These are phyloP conservation scores for Ochotona princeps DNA, from an alignment of 2,113 vertebrate genomes.

Conservation along the genomic window DNA sequence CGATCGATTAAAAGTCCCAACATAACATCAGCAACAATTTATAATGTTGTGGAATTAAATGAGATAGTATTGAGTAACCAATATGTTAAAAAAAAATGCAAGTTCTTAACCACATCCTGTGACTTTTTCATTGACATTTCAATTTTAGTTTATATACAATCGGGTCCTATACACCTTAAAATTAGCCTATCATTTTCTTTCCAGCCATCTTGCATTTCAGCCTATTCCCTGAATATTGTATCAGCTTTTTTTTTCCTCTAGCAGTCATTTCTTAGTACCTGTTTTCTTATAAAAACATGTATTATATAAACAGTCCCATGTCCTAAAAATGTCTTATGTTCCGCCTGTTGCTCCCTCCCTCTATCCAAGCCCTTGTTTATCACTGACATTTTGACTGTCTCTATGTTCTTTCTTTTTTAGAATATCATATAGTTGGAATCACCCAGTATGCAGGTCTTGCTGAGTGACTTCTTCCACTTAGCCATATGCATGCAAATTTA, in stretches of 20 bases:
- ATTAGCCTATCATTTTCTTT: background rate
- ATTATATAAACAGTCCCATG: background rate
- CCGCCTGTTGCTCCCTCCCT: background rate
- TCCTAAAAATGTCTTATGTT: background rate
- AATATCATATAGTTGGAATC: background rate
- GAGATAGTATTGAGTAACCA: too few relatives aligned
- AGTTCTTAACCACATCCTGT: too few relatives aligned
- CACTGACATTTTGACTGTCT: background rate
- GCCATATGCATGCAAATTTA: background rate
- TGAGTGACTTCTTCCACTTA: background rate
- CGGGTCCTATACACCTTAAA: too few relatives aligned
- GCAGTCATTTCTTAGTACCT: background rate
- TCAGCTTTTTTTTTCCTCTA: background rate
- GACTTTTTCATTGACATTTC: conserved; percentile 36
- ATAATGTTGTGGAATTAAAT: too few relatives aligned
- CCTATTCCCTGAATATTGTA: background rate
- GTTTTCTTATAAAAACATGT: background rate
- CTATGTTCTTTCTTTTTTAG: background rate
- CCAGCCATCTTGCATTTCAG: background rate
- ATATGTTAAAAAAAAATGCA: too few relatives aligned
- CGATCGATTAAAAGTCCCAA: too few relatives aligned
- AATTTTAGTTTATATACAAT: too few relatives aligned
- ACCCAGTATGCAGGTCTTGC: background rate
- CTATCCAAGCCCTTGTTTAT: background rate
- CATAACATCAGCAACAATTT: too few relatives aligned